phyloP scores from a whole-genome alignment of 2,888 invertebrate genomes.

The Brachypterus glaber region DNA sequence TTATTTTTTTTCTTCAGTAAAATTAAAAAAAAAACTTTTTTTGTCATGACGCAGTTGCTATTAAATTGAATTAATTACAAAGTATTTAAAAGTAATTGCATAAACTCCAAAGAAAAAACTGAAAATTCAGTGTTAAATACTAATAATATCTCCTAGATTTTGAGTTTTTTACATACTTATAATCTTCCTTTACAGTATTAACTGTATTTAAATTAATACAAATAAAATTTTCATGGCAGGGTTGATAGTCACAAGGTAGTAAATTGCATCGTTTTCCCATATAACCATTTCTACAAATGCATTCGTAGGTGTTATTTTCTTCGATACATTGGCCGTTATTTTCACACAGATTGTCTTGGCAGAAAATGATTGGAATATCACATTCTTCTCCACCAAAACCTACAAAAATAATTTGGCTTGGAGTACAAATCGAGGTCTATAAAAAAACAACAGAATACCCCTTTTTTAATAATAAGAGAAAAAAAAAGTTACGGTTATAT shows the following conservation, averaged over 20 bases:
- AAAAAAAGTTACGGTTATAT: too few relatives aligned
- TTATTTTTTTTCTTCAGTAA: too few relatives aligned
- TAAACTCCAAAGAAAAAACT: too few relatives aligned
- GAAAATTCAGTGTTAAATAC: too few relatives aligned
- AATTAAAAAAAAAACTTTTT: too few relatives aligned
- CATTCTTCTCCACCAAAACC: constrained; percentile 36
- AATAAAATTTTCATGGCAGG: constrained; percentile 42
- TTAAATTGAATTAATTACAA: too few relatives aligned
- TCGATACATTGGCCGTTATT: constrained; percentile 40
- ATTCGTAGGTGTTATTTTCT: constrained; percentile 39
- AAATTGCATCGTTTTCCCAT: constrained; percentile 47
- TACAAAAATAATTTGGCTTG: constrained; percentile 19
- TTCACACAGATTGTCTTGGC: constrained; percentile 33
- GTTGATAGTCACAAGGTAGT: constrained; percentile 49
- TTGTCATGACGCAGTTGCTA: too few relatives aligned
- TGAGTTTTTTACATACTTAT: too few relatives aligned
- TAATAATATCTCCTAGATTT: too few relatives aligned
- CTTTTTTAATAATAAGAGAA: too few relatives aligned
- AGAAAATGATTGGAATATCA: constrained; percentile 27
- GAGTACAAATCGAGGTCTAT: background rate
- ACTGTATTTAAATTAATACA: constrained; percentile 45
- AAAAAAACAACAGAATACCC: background rate
- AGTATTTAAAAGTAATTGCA: too few relatives aligned
- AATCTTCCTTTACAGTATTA: too few relatives aligned
- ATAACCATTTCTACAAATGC: constrained; percentile 43